Evolutionary conservation across 2,797 vertebrate genomes (phyloP).

Genomic region (Gastrophryne carolinensis): DNA sequence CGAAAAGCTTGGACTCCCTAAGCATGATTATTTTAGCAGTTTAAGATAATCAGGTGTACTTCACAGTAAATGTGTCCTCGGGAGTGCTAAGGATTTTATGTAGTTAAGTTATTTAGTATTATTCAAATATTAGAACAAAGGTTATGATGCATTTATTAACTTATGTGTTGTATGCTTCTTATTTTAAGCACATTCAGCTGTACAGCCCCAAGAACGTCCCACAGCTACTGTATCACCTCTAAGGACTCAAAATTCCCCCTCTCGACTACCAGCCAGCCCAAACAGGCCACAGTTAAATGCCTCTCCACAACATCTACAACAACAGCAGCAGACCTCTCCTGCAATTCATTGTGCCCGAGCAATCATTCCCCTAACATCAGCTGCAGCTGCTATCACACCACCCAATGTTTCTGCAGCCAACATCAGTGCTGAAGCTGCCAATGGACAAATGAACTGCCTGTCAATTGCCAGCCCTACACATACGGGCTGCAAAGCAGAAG

Average conservation of each 20-base stretch:
- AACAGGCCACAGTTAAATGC: conserved; percentile 79
- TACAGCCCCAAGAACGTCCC: conserved; percentile 82
- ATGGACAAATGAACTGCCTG: conserved; percentile 62
- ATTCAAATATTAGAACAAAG: too few species aligned
- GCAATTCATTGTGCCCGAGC: conserved; percentile 65
- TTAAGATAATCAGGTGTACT: too few species aligned
- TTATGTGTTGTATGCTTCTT: background rate
- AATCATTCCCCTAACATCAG: conserved; percentile 81
- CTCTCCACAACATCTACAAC: conserved; percentile 73
- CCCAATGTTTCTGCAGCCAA: conserved; percentile 84
- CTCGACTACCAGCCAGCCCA: conserved; percentile 77
- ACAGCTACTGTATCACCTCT: conserved; percentile 81
- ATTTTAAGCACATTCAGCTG: conserved; percentile 62
- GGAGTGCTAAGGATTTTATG: too few species aligned
- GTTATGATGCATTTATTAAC: too few species aligned
- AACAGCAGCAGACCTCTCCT: conserved; percentile 66
- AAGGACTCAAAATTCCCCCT: conserved; percentile 83
- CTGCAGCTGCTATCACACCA: conserved; percentile 86
- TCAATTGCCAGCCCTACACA: conserved; percentile 63
- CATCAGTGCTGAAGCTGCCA: conserved; percentile 73
- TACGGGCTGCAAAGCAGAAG: conserved; percentile 69
- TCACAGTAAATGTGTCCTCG: too few species aligned
- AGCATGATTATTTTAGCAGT: too few species aligned
- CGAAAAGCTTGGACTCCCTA: too few species aligned
- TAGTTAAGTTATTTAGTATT: too few species aligned